Conservation (phyloP, 2,113 vertebrate species). For the Mesocricetus auratus region DNA sequence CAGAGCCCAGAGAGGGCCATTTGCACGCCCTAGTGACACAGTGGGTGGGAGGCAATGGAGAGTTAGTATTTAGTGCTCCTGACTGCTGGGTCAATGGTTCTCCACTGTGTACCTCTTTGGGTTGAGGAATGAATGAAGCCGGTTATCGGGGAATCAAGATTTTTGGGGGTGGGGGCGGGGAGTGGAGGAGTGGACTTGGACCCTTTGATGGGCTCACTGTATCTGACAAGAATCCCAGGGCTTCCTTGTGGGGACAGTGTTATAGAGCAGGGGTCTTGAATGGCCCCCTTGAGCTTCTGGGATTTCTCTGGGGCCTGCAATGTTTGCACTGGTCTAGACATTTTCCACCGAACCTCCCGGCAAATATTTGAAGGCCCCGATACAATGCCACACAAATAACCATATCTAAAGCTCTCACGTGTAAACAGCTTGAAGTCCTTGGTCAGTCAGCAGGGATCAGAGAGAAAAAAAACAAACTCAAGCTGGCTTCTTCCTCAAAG, state of each 20-base stretch:
- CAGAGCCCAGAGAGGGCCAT: background rate
- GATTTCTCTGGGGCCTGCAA: constrained; percentile 74
- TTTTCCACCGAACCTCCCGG: constrained; percentile 78
- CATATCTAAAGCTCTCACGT: constrained; percentile 74
- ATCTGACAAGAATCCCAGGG: constrained; percentile 1
- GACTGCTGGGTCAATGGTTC: background rate
- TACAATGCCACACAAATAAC: constrained; percentile 82
- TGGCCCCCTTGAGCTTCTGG: constrained; percentile 61
- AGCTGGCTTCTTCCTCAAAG: constrained; percentile 40
- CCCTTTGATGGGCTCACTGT: background rate
- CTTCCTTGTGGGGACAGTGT: background rate
- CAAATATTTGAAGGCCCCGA: constrained; percentile 82
- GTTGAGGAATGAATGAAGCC: background rate
- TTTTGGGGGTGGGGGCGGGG: background rate
- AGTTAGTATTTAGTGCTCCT: background rate
- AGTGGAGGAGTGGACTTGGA: background rate
- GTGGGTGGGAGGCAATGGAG: background rate
- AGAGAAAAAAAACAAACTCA: constrained; percentile 39
- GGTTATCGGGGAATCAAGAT: background rate
- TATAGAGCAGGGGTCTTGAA: constrained; percentile 49
- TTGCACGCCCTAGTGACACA: background rate
- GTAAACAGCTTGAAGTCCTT: constrained; percentile 78
- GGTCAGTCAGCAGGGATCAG: constrained; percentile 67
- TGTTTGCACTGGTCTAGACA: constrained; percentile 83
- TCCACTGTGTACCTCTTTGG: background rate